Conservation (phyloP, 1,140 invertebrate species). For the Cyphomyrmex costatus region DNA sequence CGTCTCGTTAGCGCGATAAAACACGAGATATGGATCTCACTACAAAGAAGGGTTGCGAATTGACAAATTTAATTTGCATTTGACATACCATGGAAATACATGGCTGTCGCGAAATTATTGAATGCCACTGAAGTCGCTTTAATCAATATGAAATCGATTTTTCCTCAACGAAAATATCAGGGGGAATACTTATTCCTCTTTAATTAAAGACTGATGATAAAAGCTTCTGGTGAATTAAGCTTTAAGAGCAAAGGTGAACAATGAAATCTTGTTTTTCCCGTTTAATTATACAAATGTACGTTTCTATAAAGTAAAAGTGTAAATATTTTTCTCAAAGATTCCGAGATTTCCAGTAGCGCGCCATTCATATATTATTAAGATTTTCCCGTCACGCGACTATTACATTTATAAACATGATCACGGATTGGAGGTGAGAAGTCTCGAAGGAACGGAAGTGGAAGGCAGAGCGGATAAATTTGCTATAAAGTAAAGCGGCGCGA, state of each 20-base stretch:
- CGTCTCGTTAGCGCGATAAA: constrained; percentile 42
- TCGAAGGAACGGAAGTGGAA: constrained; percentile 8
- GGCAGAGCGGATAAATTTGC: constrained; percentile 30
- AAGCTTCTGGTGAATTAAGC: neutral
- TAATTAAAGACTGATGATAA: neutral
- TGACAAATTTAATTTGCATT: neutral
- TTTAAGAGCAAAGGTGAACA: neutral
- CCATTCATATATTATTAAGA: neutral
- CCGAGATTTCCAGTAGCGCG: neutral
- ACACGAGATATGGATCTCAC: neutral
- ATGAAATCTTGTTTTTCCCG: neutral
- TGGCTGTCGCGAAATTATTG: neutral
- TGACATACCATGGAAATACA: neutral
- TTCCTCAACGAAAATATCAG: neutral
- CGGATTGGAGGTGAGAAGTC: neutral
- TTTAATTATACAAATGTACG: neutral
- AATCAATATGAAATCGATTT: neutral
- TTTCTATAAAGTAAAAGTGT: neutral
- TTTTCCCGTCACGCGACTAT: constrained; percentile 4
- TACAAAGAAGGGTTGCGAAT: neutral
- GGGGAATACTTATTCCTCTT: neutral
- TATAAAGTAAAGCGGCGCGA: constrained; percentile 44
- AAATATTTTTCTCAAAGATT: neutral
- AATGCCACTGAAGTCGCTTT: neutral
- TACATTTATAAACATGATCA: constrained; percentile 23